These are phyloP conservation scores for Oncorhynchus nerka DNA, from an alignment of 2,113 vertebrate genomes.

Conservation along the genomic window DNA sequence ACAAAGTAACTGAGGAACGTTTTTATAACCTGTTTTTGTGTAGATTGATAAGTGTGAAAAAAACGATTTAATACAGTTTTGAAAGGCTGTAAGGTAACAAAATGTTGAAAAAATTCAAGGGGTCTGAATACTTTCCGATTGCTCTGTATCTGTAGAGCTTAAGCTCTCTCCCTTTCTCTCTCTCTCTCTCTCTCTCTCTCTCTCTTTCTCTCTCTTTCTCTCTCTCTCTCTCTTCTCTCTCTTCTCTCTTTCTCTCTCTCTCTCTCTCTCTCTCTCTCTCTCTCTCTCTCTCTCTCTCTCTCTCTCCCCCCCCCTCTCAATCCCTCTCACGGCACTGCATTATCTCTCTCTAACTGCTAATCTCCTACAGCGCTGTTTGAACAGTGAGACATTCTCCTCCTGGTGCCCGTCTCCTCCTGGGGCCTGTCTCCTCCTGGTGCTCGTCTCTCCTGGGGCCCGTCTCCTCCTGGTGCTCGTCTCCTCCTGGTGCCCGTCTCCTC, in stretches of 20 bases:
- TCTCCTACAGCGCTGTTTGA: conserved; percentile 34
- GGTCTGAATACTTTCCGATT: too few relatives aligned
- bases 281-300: not conserved
- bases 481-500: too few relatives aligned
- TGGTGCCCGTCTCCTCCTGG: conserved; percentile 9
- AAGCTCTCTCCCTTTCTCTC: not conserved
- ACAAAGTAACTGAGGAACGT: too few relatives aligned
- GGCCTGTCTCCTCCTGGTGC: not conserved
- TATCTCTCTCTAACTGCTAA: conserved; percentile 12
- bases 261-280: not conserved
- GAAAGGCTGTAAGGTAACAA: too few relatives aligned
- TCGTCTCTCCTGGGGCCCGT: too few relatives aligned
- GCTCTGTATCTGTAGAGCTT: too few relatives aligned
- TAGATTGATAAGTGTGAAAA: too few relatives aligned
- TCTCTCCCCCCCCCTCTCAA: not conserved
- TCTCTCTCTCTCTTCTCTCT: not conserved
- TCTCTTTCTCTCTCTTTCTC: conserved; percentile 4
- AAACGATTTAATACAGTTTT: too few relatives aligned
- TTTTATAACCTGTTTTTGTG: too few relatives aligned
- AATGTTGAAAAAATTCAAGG: too few relatives aligned
- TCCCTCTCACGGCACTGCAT: not conserved
- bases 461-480: too few relatives aligned
- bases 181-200: too few relatives aligned
- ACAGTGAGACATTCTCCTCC: not conserved
- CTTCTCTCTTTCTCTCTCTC: not conserved